Evolutionary conservation across 1,140 invertebrate species (phyloP), one percentile per base, ranked within the genome.

Genomic region (Carcinoscorpius rotundicauda): DNA sequence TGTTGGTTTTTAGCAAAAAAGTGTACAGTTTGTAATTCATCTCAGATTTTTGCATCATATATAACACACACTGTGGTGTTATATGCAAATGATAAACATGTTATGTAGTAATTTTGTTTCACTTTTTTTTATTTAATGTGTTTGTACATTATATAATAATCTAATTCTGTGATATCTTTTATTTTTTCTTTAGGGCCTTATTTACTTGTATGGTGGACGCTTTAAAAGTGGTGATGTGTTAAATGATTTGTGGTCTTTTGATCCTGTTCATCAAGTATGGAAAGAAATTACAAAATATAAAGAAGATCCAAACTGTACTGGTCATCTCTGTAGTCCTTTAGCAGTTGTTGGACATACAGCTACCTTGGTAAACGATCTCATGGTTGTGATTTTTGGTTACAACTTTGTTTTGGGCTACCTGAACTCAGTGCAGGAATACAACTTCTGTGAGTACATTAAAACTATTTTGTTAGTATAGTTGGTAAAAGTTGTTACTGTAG

Each of bases 311-410:
- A 64, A 72, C 79, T 76, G 71, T 77, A 81, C 70, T 78, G 79
- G 75, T 76, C 69, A 59, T 60, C 68, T 68, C 64, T 66, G 74
- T 76, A 86, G 86, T 71, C 85, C 88, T 3, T 75, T 91, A 3
- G 83, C 84, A 68, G 80, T 86, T 50, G 87, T 88, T 0, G 93
- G 93, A 1, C 94, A 97, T 75, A 87, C 91, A 1, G 89, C 92
- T 0, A 93, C 89, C 9, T 72, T 95, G 10, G 84, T 93, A 4
- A 81, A 83, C 53, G 80, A 86, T 53, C 80, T 79, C 62, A 96
- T 97, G 93, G 82, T 95, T 59, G 85, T 95, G 48, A 90, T 98
- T 68, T 97, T 97, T 77, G 94, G 94, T 0, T 89, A 97, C 77
- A 93, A 90, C 49, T 90, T 92, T 1, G 82, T 86, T 60, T 94